Conservation (phyloP, 2,113 vertebrate species). For the Halichoerus grypus region DNA sequence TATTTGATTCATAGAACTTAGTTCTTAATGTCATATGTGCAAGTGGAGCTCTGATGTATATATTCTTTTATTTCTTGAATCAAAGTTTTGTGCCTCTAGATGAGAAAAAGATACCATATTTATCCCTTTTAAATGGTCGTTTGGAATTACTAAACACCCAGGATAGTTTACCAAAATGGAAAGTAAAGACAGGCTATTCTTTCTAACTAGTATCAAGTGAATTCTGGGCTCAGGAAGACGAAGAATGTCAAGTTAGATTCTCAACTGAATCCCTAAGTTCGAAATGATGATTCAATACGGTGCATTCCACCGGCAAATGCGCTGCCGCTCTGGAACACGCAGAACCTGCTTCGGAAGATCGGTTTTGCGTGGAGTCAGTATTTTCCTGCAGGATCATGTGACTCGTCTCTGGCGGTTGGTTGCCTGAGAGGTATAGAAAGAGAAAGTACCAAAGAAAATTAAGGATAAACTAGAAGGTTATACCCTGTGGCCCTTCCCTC, state of each 20-base stretch:
- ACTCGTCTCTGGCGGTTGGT: neutral
- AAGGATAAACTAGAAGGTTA: neutral
- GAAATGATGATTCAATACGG: neutral
- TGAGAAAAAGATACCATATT: neutral
- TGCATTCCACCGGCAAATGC: neutral
- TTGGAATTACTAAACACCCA: neutral
- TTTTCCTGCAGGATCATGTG: neutral
- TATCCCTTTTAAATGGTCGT: neutral
- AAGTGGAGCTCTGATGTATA: conserved; percentile 7
- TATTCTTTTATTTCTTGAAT: conserved; percentile 48
- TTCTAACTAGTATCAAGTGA: neutral
- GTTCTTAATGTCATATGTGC: neutral
- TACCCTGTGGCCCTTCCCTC: neutral
- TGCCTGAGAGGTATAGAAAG: neutral
- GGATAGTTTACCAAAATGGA: neutral
- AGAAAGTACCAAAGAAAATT: neutral
- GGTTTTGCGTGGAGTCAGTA: neutral
- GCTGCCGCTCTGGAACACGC: neutral
- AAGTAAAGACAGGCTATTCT: conserved; percentile 27
- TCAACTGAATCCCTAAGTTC: neutral
- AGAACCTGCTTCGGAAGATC: conserved; percentile 43
- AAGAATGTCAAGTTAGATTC: neutral
- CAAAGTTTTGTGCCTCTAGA: conserved; percentile 15
- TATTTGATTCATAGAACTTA: neutral
- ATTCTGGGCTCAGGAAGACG: neutral